These are phyloP conservation scores for Notodonta dromedarius DNA, from an alignment of 2,888 invertebrate genomes.

Conservation along the genomic window DNA sequence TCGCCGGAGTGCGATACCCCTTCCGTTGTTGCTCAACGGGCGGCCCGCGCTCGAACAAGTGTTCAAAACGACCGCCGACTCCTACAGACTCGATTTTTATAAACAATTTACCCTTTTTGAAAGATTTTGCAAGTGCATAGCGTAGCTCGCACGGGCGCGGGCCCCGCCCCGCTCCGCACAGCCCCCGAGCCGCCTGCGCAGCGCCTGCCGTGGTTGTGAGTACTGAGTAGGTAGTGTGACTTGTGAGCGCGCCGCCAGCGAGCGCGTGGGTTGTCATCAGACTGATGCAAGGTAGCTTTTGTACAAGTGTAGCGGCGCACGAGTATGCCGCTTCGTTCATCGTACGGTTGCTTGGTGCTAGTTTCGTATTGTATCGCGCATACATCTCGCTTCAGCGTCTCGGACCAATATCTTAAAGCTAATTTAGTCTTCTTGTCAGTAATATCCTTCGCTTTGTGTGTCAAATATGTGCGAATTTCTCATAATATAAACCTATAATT, in stretches of 20 bases:
- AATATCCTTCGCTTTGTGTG: conserved; percentile 83
- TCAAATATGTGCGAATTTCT: conserved; percentile 83
- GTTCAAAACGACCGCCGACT: conserved; percentile 58
- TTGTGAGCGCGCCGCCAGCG: conserved; percentile 12
- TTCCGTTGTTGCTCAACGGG: conserved; percentile 55
- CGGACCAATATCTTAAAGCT: conserved; percentile 81
- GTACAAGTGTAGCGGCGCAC: conserved; percentile 47
- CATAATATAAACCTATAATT: conserved; percentile 79
- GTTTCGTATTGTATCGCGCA: conserved; percentile 69
- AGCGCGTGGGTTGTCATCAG: conserved; percentile 7
- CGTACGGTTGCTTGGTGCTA: conserved; percentile 83
- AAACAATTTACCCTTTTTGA: conserved; percentile 75
- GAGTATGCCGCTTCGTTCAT: conserved; percentile 61
- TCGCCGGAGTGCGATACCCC: conserved; percentile 51
- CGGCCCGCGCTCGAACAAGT: conserved; percentile 53
- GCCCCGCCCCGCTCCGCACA: conserved; percentile 22
- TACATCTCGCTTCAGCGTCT: conserved; percentile 80
- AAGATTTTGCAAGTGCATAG: conserved; percentile 66
- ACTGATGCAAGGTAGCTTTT: conserved; percentile 62
- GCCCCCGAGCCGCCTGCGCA: conserved; percentile 19
- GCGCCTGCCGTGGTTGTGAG: conserved; percentile 49
- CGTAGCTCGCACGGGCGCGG: conserved; percentile 62
- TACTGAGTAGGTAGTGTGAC: conserved; percentile 25
- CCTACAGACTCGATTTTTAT: conserved; percentile 70
- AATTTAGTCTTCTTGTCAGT: conserved; percentile 72